Evolutionary conservation across 2,113 vertebrate species (phyloP).

Genomic region (Calidris pugnax): DNA sequence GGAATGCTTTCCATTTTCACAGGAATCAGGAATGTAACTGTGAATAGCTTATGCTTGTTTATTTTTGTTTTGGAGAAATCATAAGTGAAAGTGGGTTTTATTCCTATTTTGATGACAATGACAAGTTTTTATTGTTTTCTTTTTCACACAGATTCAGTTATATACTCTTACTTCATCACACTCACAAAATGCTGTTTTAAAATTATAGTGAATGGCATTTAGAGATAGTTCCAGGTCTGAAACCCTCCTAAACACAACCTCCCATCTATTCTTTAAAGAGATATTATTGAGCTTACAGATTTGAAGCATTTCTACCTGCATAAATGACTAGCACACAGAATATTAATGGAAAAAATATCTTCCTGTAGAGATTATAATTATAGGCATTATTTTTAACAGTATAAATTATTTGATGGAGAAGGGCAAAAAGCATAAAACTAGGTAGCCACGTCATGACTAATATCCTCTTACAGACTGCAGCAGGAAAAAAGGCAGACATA

Average conservation of each 20-base stretch:
- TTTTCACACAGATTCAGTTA: not conserved
- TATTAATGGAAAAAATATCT: not conserved
- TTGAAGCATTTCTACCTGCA: not conserved
- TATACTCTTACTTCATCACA: not conserved
- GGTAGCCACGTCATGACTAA: not conserved
- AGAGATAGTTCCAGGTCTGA: not conserved
- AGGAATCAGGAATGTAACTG: not conserved
- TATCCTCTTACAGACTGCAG: not conserved
- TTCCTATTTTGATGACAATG: not conserved
- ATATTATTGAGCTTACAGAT: not conserved
- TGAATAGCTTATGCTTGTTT: not conserved
- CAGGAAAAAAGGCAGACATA: not conserved
- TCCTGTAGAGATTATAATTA: not conserved
- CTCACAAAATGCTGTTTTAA: not conserved
- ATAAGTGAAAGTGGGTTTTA: accelerated
- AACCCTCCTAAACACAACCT: not conserved
- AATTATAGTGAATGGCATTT: not conserved
- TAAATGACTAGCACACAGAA: not conserved
- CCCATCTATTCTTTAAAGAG: not conserved
- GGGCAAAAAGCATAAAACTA: not conserved
- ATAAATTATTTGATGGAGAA: not conserved
- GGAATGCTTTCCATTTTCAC: not conserved
- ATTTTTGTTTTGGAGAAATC: not conserved
- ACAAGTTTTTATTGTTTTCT: not conserved
- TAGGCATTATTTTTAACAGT: not conserved